Evolutionary conservation across 1,140 invertebrate species (phyloP).

Genomic region (Drosophila paulistorum): DNA sequence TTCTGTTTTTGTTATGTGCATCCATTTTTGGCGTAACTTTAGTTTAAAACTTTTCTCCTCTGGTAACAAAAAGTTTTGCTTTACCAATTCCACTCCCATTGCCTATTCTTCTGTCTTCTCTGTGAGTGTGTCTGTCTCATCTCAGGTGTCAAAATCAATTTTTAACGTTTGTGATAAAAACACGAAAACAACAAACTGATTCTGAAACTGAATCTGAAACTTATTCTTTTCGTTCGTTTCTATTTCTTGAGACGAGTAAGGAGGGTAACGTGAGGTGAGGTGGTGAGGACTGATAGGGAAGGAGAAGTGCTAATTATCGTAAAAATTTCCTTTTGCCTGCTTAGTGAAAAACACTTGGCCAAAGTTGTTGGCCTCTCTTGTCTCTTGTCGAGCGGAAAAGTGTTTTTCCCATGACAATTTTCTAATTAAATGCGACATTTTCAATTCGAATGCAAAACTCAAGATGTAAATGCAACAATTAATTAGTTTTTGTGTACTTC

Average conservation of each 20-base stretch:
- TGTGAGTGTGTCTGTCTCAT: not conserved
- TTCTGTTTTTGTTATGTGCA: slow-evolving; percentile 61
- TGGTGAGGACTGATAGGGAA: not conserved
- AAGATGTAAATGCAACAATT: slow-evolving; percentile 39
- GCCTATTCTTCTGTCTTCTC: not conserved
- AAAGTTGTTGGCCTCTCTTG: slow-evolving; percentile 25
- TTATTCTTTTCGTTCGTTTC: slow-evolving; percentile 22
- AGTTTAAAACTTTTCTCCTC: slow-evolving; percentile 41
- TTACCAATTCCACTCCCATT: not conserved
- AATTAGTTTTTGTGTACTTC: slow-evolving; percentile 52
- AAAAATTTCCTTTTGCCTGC: slow-evolving; percentile 18
- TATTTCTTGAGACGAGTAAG: not conserved
- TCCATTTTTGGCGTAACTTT: slow-evolving; percentile 49
- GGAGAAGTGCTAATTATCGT: slow-evolving; percentile 65
- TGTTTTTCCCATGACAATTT: slow-evolving; percentile 7
- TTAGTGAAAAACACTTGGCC: slow-evolving; percentile 66
- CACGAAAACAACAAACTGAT: slow-evolving; percentile 28
- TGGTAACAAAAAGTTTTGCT: slow-evolving; percentile 6
- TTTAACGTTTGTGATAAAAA: slow-evolving; percentile 53
- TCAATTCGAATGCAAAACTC: slow-evolving; percentile 7
- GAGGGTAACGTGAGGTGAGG: too few species aligned
- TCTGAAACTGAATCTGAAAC: slow-evolving; percentile 30
- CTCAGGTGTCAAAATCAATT: slow-evolving; percentile 78
- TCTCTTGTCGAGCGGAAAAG: slow-evolving; percentile 10
- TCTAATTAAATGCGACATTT: slow-evolving; percentile 54